Evolutionary conservation across 2,113 vertebrate species (phyloP), one percentile per base, ranked within the genome.

Genomic region (Indicator maculatus): DNA sequence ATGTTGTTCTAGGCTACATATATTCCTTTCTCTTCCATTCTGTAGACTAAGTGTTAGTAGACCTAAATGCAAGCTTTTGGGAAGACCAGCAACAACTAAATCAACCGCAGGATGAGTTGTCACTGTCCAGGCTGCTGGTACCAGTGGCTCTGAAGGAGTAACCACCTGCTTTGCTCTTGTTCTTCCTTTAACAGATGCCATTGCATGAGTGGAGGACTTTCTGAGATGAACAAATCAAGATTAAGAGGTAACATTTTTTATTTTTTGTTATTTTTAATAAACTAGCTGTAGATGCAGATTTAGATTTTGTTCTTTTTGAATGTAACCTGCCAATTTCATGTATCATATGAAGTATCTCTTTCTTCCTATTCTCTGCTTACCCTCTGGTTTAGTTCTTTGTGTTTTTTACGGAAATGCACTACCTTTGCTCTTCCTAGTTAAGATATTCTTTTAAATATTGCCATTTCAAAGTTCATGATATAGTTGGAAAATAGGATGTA

Each of bases 391-490:
- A 6, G 13, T 75, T 71, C 27, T 77, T 20, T 80, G 71, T 50
- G 31, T 38, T 58, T 60, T 64, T 94, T 60, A 18, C 67, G 53
- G 33, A 91, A 79, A 89, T 52, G 9, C 11, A 87, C 3, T 60
- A 56, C 69, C 33, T 70, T 91, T 83, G 61, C 64, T 83, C 27
- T 91, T 93, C 55, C 10, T 73, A 92, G 50, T 70, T 88, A 73
- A 87, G 67, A 50, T 92, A 88, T 82, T 94, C 83, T 93, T 92
- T 94, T 89, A 96, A 96, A 96, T 93, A 67, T 79, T 94, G 47
- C 38, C 5, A 2, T 93, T 92, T 96, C 88, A 93, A 88, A 97
- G 85, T 82, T 96, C 89, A 93, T 97, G 97, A 93, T 93, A 21
- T 58, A 88, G 95, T 70, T 97, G 64, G 83, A 92, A 97, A 97